Conservation (phyloP, 2,888 invertebrate species). For the Desoria tigrina region DNA sequence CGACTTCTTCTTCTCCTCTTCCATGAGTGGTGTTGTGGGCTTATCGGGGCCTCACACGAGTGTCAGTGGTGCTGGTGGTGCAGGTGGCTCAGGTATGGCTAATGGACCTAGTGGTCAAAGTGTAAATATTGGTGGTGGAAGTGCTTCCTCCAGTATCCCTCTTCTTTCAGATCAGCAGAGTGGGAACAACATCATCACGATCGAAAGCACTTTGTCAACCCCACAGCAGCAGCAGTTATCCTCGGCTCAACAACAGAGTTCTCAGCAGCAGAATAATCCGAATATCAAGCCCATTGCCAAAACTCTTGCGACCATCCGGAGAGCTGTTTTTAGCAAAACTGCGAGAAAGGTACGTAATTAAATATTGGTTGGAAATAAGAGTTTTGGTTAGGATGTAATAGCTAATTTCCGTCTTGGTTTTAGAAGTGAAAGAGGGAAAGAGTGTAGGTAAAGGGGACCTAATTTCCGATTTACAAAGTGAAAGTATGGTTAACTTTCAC, state of each 20-base stretch:
- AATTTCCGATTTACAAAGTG: no score
- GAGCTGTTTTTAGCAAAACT: slow-evolving; percentile 53
- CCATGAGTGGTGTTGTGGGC: slow-evolving; percentile 31
- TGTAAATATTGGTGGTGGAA: slow-evolving; percentile 28
- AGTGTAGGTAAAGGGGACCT: no score
- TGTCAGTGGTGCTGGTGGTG: slow-evolving; percentile 30
- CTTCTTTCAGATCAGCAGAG: slow-evolving; percentile 48
- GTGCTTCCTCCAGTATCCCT: slow-evolving; percentile 49
- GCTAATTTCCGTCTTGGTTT: no score
- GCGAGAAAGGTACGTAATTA: slow-evolving; percentile 51
- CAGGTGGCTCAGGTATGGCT: slow-evolving; percentile 48
- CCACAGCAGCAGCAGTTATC: slow-evolving; percentile 18
- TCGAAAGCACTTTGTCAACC: slow-evolving; percentile 43
- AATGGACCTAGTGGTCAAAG: slow-evolving; percentile 52
- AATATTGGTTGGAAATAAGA: neutral
- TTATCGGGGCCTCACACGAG: slow-evolving; percentile 12
- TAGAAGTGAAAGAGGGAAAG: no score
- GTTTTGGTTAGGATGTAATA: no score
- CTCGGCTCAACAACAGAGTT: slow-evolving; percentile 10
- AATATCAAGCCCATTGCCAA: slow-evolving; percentile 53
- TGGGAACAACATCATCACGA: slow-evolving; percentile 44
- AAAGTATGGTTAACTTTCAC: no score
- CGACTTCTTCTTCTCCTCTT: slow-evolving; percentile 44
- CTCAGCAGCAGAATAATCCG: slow-evolving; percentile 38
- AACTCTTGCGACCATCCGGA: slow-evolving; percentile 51